Conservation (phyloP, 2,888 invertebrate species). For the Ashinkailepas kermadecensis region DNA sequence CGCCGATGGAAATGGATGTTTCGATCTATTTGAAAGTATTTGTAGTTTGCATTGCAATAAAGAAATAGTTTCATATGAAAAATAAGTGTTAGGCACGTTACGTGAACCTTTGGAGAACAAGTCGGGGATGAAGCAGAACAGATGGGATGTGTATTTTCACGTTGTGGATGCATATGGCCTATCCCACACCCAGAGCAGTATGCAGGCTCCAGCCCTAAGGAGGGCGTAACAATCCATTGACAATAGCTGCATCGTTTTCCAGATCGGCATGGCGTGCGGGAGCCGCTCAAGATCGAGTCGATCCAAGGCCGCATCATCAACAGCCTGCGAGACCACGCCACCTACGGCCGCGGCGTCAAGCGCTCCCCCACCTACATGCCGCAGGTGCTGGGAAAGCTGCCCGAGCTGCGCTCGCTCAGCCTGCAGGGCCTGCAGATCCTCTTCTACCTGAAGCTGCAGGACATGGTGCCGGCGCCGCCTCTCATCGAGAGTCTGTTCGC, state of each 20-base stretch:
- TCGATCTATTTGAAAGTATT: too few species aligned
- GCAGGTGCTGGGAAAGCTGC: constrained; percentile 79
- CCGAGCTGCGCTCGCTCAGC: constrained; percentile 83
- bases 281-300: constrained; percentile 85
- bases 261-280: constrained; percentile 89
- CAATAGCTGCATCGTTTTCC: constrained; percentile 37
- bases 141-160: too few species aligned
- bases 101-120: too few species aligned
- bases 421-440: constrained; percentile 90
- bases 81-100: too few species aligned
- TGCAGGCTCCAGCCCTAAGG: too few species aligned
- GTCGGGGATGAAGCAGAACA: too few species aligned
- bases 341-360: constrained; percentile 79
- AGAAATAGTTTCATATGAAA: too few species aligned
- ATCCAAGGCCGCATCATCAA: constrained; percentile 95
- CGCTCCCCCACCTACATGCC: constrained; percentile 91
- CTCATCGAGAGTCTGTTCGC: constrained; percentile 93
- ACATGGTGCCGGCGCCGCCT: constrained; percentile 41
- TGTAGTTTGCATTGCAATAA: too few species aligned
- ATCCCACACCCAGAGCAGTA: too few species aligned
- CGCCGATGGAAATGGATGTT: too few species aligned
- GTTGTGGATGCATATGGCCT: too few species aligned
- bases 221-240: too few species aligned
- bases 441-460: constrained; percentile 61
- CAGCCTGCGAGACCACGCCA: constrained; percentile 90